Evolutionary conservation across 53 echinoderm and acorn worm genomes (phyloP).

Genomic region (Hippasteria phrygiana): DNA sequence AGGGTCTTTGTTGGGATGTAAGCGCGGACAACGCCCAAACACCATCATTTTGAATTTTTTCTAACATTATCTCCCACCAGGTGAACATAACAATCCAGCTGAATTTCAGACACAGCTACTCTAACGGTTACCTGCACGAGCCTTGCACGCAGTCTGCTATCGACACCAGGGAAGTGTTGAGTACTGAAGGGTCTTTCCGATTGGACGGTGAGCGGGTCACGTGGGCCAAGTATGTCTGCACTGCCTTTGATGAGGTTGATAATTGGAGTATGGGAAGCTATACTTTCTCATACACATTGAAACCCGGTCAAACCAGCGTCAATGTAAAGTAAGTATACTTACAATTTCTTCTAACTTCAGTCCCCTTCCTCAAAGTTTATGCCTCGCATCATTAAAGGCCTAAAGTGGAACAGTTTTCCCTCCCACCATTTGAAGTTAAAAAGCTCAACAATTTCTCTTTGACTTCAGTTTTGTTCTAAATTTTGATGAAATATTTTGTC

Average conservation of each 20-base stretch:
- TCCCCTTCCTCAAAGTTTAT: too few species aligned
- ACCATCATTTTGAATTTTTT: too few species aligned
- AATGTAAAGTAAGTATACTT: conserved; percentile 14
- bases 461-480: too few species aligned
- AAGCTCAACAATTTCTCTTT: too few species aligned
- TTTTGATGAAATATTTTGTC: too few species aligned
- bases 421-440: too few species aligned
- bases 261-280: conserved; percentile 20
- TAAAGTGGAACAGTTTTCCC: too few species aligned
- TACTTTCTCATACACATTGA: background rate
- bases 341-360: background rate
- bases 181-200: conserved; percentile 21
- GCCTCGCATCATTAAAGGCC: too few species aligned
- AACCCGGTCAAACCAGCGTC: conserved; percentile 1
- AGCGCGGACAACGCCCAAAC: too few species aligned
- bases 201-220: conserved; percentile 17
- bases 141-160: conserved; percentile 24
- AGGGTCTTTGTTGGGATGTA: too few species aligned
- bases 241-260: conserved; percentile 7
- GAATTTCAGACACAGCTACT: conserved; percentile 36
- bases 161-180: background rate
- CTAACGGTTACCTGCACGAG: conserved; percentile 50
- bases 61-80: background rate
- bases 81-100: conserved; percentile 17
- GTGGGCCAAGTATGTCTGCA: conserved; percentile 45